Evolutionary conservation across 2,113 vertebrate genomes (phyloP).

Genomic region (Antigone vipio): DNA sequence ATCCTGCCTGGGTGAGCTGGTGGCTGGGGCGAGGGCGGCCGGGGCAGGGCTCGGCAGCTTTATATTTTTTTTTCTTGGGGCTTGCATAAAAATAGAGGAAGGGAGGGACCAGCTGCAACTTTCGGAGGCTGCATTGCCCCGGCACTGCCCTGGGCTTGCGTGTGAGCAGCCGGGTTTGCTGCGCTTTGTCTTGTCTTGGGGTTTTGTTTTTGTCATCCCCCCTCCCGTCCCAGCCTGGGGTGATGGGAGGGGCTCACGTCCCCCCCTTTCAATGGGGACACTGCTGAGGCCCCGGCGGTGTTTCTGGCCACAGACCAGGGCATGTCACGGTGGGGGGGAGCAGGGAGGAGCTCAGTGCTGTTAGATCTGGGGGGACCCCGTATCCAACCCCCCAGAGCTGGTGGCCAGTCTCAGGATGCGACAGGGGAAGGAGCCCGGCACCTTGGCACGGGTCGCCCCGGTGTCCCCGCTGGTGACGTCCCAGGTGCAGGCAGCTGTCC

Average conservation of each 20-base stretch:
- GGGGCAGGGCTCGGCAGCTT: neutral
- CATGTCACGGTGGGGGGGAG: no score
- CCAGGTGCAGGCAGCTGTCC: neutral
- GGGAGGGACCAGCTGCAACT: slow-evolving; percentile 48
- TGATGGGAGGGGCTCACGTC: neutral
- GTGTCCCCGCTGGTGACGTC: neutral
- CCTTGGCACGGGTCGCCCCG: neutral
- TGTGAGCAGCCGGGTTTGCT: neutral
- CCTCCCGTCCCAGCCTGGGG: neutral
- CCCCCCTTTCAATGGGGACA: neutral
- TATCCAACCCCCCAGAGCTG: neutral
- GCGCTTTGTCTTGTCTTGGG: neutral
- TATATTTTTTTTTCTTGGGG: neutral
- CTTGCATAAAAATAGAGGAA: slow-evolving; percentile 61
- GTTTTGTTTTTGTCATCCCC: neutral
- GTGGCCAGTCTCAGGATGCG: rapidly evolving
- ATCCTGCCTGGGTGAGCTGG: neutral
- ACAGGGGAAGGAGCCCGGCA: neutral
- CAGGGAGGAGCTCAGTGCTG: neutral
- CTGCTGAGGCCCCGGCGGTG: neutral
- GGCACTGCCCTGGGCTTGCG: neutral
- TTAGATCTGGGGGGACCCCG: neutral
- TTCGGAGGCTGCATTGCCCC: neutral
- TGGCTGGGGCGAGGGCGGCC: rapidly evolving
- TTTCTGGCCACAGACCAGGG: rapidly evolving